Evolutionary conservation across 2,113 vertebrate genomes (phyloP).

Genomic region (Formicarius rufipectus): DNA sequence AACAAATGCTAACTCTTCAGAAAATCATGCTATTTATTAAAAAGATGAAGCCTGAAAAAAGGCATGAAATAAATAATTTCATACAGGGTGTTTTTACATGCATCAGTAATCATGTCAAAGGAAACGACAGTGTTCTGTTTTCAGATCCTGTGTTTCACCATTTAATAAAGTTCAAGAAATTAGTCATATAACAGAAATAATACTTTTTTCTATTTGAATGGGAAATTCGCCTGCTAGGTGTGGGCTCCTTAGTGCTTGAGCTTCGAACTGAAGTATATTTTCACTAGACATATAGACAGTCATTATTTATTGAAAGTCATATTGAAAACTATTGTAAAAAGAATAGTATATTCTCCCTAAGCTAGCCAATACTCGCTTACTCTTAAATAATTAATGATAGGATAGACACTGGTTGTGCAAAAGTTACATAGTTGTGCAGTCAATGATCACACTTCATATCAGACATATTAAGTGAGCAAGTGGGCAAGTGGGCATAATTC

Average conservation of each 20-base stretch:
- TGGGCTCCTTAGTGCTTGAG: neutral
- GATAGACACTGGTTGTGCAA: neutral
- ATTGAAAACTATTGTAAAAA: neutral
- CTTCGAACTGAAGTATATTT: neutral
- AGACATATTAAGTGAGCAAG: neutral
- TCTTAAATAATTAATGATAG: neutral
- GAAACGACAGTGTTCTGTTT: neutral
- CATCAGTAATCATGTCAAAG: neutral
- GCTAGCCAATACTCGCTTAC: neutral
- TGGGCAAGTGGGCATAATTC: neutral
- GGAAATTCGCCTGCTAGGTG: neutral
- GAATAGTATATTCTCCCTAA: neutral
- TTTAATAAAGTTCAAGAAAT: neutral
- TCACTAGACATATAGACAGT: neutral
- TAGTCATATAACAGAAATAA: neutral
- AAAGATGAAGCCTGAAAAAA: neutral
- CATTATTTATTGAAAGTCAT: neutral
- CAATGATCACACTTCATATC: neutral
- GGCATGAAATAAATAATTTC: neutral
- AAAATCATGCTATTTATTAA: neutral
- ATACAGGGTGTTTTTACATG: neutral
- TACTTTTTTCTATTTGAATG: neutral
- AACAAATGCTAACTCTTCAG: neutral
- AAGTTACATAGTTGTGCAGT: neutral
- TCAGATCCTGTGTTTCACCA: neutral